Percentiles rank a stretch among this genome's conserved stretches.
Evolutionary conservation across 2,888 invertebrate species (phyloP).

Genomic region (Piscicola geometra): DNA sequence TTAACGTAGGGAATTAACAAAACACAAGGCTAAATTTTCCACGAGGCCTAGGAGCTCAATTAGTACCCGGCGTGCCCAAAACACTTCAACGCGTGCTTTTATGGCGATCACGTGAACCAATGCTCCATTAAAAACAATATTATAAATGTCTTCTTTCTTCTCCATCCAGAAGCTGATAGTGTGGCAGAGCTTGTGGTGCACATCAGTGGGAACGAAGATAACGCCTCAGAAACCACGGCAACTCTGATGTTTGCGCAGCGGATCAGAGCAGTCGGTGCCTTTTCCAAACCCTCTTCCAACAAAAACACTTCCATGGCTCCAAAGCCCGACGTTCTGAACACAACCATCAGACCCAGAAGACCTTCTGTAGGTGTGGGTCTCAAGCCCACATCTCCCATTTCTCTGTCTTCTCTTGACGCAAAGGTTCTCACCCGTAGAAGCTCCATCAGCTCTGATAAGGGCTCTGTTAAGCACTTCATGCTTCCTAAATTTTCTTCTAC

Average conservation of each 20-base stretch:
- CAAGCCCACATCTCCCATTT: background rate
- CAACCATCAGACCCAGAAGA: slow-evolving; percentile 21
- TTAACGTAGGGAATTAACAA: too few relatives aligned
- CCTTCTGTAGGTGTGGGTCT: background rate
- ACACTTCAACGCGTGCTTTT: too few relatives aligned
- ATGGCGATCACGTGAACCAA: too few relatives aligned
- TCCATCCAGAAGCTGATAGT: slow-evolving; percentile 1
- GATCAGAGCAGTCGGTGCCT: slow-evolving; percentile 11
- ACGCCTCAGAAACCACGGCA: slow-evolving; percentile 34
- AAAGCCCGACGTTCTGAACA: slow-evolving; percentile 9
- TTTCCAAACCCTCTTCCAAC: background rate
- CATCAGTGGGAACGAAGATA: slow-evolving; percentile 3
- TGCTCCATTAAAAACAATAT: too few relatives aligned
- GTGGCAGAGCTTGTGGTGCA: slow-evolving; percentile 23
- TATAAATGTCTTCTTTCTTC: too few relatives aligned
- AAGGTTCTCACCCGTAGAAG: slow-evolving; percentile 3
- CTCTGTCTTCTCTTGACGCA: background rate
- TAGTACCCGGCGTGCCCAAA: too few relatives aligned
- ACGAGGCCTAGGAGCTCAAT: too few relatives aligned
- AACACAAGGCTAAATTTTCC: too few relatives aligned
- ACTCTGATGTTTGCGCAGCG: slow-evolving; percentile 36
- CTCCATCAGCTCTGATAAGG: slow-evolving; percentile 15
- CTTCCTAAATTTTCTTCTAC: background rate
- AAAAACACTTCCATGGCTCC: background rate
- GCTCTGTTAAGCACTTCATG: background rate